These are phyloP conservation scores for Hemitrygon akajei DNA, from an alignment of 2,797 vertebrate species.

Conservation along the genomic window DNA sequence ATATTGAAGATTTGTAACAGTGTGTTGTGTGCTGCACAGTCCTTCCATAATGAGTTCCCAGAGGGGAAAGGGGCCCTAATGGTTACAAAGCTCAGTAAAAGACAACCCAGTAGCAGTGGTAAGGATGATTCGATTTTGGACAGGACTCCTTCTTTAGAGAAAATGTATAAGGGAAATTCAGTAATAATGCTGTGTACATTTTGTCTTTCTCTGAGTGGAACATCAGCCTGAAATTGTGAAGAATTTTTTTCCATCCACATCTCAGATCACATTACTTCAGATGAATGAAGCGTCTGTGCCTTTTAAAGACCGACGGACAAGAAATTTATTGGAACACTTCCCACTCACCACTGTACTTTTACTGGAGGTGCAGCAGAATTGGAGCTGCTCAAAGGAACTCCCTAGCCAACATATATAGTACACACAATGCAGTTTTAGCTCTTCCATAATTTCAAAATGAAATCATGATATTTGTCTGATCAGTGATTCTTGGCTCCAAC, in stretches of 20 bases:
- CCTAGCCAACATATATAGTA: not conserved
- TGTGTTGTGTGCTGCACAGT: not conserved
- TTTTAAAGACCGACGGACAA: not conserved
- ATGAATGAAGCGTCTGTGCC: not conserved
- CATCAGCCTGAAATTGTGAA: not conserved
- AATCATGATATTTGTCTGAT: not conserved
- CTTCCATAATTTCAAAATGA: not conserved
- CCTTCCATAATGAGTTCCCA: not conserved
- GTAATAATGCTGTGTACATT: not conserved
- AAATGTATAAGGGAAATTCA: not conserved
- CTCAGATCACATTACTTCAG: not conserved
- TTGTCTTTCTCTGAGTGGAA: not conserved
- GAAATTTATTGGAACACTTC: not conserved
- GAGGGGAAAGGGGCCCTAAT: not conserved
- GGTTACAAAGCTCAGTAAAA: not conserved
- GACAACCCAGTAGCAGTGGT: not conserved
- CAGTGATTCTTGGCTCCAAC: not conserved
- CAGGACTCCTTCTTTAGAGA: too few species aligned
- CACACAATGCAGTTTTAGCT: not conserved
- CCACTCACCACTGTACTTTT: not conserved
- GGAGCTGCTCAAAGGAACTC: not conserved
- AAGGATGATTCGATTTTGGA: not conserved
- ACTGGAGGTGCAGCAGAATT: not conserved
- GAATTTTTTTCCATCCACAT: not conserved
- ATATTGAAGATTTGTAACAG: not conserved